Conservation (phyloP, 2,888 invertebrate genomes). For the Malthinus flaveolus region DNA sequence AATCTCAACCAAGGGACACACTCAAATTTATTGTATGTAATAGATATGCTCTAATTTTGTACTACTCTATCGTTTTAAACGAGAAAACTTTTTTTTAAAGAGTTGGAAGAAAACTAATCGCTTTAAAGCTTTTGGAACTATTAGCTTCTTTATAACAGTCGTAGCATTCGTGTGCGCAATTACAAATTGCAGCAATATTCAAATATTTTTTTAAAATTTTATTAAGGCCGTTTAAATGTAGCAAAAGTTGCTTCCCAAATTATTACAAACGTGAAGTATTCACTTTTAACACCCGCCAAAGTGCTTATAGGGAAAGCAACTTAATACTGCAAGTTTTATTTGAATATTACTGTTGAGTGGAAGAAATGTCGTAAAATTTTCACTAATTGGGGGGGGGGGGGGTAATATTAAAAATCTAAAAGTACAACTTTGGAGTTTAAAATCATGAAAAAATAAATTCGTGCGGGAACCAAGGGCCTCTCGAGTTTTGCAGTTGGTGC, state of each 20-base stretch:
- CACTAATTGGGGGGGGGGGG: not conserved
- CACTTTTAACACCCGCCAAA: too few species aligned
- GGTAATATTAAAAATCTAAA: slow-evolving; percentile 4
- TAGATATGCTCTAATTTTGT: slow-evolving; percentile 18
- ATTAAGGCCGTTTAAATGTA: too few species aligned
- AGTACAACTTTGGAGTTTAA: not conserved
- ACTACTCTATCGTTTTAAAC: slow-evolving; percentile 12
- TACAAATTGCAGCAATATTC: not conserved
- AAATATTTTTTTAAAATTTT: not conserved
- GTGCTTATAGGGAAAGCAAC: too few species aligned
- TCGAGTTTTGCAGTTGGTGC: too few species aligned
- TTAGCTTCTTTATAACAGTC: not conserved
- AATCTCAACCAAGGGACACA: not conserved
- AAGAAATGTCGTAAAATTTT: slow-evolving; percentile 4
- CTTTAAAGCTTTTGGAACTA: not conserved
- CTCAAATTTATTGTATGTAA: slow-evolving; percentile 10
- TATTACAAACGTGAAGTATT: too few species aligned
- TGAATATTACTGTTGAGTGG: not conserved
- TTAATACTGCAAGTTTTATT: too few species aligned
- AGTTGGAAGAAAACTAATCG: not conserved
- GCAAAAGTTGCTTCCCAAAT: too few species aligned
- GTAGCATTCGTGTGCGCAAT: slow-evolving; percentile 3
- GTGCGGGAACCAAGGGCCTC: too few species aligned
- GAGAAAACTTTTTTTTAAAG: slow-evolving; percentile 7
- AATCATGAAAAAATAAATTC: too few species aligned